phyloP scores from a whole-genome alignment of 2,888 invertebrate genomes.

The Apocheima hispidaria region DNA sequence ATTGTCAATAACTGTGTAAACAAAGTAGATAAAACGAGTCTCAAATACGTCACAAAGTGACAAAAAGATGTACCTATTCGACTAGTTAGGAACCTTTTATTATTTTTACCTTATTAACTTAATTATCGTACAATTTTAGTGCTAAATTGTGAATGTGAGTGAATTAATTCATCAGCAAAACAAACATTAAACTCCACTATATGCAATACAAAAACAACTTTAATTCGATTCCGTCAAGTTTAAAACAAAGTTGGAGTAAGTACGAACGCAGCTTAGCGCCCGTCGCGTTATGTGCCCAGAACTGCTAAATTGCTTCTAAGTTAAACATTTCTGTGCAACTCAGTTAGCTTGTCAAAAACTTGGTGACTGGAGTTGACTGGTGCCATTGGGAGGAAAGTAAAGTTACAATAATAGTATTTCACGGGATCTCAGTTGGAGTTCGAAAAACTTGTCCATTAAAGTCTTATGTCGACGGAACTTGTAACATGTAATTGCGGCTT shows the following conservation, averaged over 20 bases:
- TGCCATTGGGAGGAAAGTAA: constrained; percentile 12
- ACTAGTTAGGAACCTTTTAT: too few species aligned
- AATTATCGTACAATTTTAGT: too few species aligned
- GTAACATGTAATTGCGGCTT: neutral
- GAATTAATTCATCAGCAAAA: constrained; percentile 11
- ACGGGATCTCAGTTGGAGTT: constrained; percentile 3
- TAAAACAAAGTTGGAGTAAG: constrained; percentile 53
- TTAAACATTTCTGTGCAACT: constrained; percentile 63
- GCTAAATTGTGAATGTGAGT: too few species aligned
- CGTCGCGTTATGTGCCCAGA: constrained; percentile 51
- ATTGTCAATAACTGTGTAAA: too few species aligned
- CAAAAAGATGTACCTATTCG: too few species aligned
- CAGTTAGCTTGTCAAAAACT: constrained; percentile 78
- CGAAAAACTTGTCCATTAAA: neutral
- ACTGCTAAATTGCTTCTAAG: constrained; percentile 65
- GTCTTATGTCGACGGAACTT: too few species aligned
- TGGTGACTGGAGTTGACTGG: constrained; percentile 50
- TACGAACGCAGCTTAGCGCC: constrained; percentile 46
- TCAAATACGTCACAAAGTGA: neutral
- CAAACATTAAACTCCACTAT: constrained; percentile 5
- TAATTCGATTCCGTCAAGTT: constrained; percentile 52
- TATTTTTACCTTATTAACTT: too few species aligned
- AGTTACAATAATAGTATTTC: constrained; percentile 11
- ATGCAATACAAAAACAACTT: constrained; percentile 26
- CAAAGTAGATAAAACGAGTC: too few species aligned